phyloP scores from a whole-genome alignment of 2,888 invertebrate species.

The Trileptium ribeirensis region DNA sequence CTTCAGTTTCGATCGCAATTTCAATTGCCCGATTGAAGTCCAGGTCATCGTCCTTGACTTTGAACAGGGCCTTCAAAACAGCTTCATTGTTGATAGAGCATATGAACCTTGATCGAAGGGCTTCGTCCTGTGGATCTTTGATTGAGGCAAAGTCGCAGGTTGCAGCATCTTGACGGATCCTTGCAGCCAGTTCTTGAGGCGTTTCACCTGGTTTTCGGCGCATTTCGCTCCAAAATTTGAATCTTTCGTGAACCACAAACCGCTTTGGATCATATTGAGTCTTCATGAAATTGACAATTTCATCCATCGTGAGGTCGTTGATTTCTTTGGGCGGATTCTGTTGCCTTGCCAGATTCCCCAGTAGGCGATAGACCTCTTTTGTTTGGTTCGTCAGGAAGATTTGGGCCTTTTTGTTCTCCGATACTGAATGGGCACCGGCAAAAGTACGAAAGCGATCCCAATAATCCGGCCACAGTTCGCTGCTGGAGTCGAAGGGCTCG shows the following conservation, averaged over 20 bases:
- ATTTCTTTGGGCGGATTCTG: neutral
- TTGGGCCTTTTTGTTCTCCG: constrained; percentile 13
- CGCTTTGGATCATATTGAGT: constrained; percentile 27
- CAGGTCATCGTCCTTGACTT: constrained; percentile 30
- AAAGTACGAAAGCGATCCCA: constrained; percentile 17
- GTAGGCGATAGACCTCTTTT: constrained; percentile 27
- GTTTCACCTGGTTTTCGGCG: constrained; percentile 34
- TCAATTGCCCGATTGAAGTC: constrained; percentile 27
- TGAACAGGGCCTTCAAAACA: constrained; percentile 33
- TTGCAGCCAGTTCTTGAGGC: constrained; percentile 30
- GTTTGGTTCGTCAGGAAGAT: constrained; percentile 17
- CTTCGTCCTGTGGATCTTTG: constrained; percentile 33
- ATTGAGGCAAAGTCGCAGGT: constrained; percentile 33
- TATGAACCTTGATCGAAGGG: constrained; percentile 34
- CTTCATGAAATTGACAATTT: constrained; percentile 6
- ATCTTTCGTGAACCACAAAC: constrained; percentile 32
- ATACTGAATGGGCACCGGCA: constrained; percentile 16
- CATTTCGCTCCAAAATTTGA: constrained; percentile 33
- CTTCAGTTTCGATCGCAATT: constrained; percentile 35
- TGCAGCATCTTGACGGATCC: constrained; percentile 34
- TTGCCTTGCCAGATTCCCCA: neutral
- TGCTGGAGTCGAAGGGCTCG: constrained; percentile 25
- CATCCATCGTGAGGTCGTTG: constrained; percentile 8
- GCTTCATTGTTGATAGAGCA: constrained; percentile 32
- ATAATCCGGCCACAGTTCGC: constrained; percentile 15